phyloP scores from a whole-genome alignment of 1,140 invertebrate genomes.

The Drosophila kurseongensis region DNA sequence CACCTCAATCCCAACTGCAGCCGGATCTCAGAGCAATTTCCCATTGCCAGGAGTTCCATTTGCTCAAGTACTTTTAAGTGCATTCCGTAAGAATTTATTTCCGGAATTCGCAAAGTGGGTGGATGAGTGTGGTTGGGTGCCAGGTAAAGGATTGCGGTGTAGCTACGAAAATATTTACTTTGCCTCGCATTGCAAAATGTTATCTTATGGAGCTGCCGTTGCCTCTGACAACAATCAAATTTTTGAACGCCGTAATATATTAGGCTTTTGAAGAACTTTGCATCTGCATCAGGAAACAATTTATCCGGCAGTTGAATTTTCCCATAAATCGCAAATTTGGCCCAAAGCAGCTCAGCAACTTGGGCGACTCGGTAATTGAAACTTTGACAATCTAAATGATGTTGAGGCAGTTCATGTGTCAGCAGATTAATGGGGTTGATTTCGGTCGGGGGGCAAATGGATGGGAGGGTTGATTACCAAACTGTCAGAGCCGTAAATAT shows the following conservation, averaged over 20 bases:
- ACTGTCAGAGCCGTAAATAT: constrained; percentile 27
- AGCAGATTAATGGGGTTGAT: constrained; percentile 27
- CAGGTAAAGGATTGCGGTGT: constrained; percentile 23
- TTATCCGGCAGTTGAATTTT: constrained; percentile 41
- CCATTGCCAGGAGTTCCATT: constrained; percentile 52
- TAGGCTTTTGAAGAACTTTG: constrained; percentile 19
- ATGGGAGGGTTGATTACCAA: constrained; percentile 3
- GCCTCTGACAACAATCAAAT: constrained; percentile 15
- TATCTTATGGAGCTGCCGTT: constrained; percentile 1
- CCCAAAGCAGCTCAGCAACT: constrained; percentile 35
- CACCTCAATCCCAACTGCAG: constrained; percentile 12
- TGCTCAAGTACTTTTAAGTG: constrained; percentile 75
- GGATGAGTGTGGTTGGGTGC: neutral
- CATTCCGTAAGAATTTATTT: constrained; percentile 74
- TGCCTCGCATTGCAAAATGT: constrained; percentile 8
- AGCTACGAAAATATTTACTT: constrained; percentile 60
- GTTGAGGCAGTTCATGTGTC: constrained; percentile 18
- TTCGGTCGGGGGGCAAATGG: neutral
- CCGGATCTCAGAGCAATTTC: constrained; percentile 29
- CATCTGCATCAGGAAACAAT: constrained; percentile 16
- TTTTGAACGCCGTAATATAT: constrained; percentile 13
- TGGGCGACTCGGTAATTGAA: constrained; percentile 63
- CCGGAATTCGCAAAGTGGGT: constrained; percentile 62
- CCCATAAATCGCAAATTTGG: constrained; percentile 48
- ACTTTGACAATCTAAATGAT: constrained; percentile 72